A percentile compares a stretch with the other conserved stretches of the same genome.
Evolutionary conservation across 2,797 vertebrate species (phyloP).

Genomic region (Poecilia gillii): DNA sequence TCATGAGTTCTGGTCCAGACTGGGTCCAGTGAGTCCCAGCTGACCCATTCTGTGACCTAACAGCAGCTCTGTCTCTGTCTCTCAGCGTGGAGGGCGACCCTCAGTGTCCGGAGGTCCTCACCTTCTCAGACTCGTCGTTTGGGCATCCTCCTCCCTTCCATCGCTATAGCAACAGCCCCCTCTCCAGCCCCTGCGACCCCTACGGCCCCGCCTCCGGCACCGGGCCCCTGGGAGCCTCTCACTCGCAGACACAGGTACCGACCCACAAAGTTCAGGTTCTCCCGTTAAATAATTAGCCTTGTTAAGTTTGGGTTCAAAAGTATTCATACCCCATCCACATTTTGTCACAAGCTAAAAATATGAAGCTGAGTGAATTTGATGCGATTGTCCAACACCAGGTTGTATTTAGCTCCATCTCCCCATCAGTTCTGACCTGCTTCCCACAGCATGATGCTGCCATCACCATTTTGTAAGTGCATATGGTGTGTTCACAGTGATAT

Average conservation of each 20-base stretch:
- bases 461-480: too few relatives aligned
- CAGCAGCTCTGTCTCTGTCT: background rate
- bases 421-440: too few relatives aligned
- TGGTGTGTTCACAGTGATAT: too few relatives aligned
- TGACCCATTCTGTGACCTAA: background rate
- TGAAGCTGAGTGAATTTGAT: too few relatives aligned
- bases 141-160: conserved; percentile 82
- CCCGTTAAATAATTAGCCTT: background rate
- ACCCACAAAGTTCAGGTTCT: background rate
- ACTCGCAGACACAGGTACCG: conserved; percentile 63
- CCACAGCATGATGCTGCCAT: too few relatives aligned
- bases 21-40: background rate
- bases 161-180: conserved; percentile 70
- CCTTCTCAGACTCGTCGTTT: conserved; percentile 84
- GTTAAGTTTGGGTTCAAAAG: background rate
- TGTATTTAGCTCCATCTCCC: too few relatives aligned
- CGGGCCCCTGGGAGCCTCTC: conserved; percentile 75
- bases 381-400: too few relatives aligned
- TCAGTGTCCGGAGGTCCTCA: conserved; percentile 84
- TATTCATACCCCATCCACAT: background rate
- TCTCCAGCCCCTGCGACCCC: conserved; percentile 73
- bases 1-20: background rate
- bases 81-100: conserved; percentile 87
- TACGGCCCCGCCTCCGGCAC: conserved; percentile 69
- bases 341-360: too few relatives aligned